These are phyloP conservation scores for Dysmachus trigonus DNA, from an alignment of 2,888 invertebrate genomes.

Conservation along the genomic window DNA sequence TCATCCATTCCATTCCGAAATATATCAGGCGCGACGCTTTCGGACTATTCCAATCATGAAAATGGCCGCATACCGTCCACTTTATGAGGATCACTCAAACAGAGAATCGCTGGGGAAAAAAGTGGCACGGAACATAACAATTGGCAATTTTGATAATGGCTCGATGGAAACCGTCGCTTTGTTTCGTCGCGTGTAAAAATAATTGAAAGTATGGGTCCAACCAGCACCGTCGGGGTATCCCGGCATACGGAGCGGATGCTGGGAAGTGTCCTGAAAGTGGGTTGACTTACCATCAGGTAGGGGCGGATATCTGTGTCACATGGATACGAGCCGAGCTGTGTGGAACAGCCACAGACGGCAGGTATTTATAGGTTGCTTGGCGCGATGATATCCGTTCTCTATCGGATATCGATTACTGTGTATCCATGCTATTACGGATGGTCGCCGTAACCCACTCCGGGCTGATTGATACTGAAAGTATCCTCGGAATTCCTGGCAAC, in stretches of 20 bases:
- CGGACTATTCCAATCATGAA: conserved; percentile 9
- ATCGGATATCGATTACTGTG: background rate
- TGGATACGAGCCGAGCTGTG: background rate
- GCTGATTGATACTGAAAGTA: background rate
- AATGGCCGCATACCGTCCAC: background rate
- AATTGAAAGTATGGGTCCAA: conserved; percentile 9
- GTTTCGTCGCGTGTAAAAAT: conserved; percentile 31
- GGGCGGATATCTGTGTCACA: background rate
- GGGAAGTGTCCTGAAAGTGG: background rate
- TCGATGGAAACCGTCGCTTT: background rate
- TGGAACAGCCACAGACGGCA: background rate
- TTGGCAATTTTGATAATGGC: conserved; percentile 30
- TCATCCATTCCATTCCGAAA: background rate
- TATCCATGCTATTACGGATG: background rate
- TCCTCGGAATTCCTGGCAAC: background rate
- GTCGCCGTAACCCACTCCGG: background rate
- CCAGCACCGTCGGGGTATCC: background rate
- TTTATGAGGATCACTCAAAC: conserved; percentile 8
- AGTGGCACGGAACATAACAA: background rate
- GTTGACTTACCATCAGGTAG: background rate
- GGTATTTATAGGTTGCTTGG: background rate
- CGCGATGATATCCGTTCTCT: background rate
- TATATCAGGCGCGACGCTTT: background rate
- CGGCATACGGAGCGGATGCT: background rate
- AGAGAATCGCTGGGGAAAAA: background rate